phyloP scores from a whole-genome alignment of 2,888 invertebrate genomes.

The Heliconius ethilla region DNA sequence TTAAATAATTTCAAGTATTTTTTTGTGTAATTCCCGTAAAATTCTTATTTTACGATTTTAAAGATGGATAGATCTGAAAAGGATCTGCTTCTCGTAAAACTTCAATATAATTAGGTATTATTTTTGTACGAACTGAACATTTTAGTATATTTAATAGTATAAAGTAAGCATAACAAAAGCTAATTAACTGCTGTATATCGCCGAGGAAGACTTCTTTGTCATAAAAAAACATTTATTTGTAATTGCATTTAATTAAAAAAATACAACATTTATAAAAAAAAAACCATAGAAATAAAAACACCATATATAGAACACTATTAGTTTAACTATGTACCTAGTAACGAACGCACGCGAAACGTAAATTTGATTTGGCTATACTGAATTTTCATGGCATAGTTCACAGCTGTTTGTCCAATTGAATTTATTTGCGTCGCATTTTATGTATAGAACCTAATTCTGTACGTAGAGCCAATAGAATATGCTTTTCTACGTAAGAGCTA shows the following conservation, averaged over 20 bases:
- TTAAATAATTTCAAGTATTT: neutral
- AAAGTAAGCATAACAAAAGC: no score
- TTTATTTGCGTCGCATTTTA: neutral
- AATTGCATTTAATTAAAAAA: neutral
- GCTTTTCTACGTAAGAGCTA: no score
- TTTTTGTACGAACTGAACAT: no score
- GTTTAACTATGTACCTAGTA: neutral
- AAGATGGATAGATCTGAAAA: no score
- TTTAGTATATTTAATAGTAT: no score
- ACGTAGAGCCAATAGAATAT: neutral
- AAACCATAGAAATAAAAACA: neutral
- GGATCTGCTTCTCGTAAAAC: no score
- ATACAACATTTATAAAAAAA: neutral
- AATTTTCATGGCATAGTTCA: constrained; percentile 20
- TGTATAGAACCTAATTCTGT: neutral
- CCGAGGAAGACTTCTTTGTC: no score
- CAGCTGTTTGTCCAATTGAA: constrained; percentile 10
- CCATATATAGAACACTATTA: constrained; percentile 3
- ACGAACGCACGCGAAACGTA: constrained; percentile 16
- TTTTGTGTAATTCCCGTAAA: neutral
- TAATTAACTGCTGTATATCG: no score
- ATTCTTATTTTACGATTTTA: neutral
- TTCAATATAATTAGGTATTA: no score
- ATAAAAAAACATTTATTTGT: no score
- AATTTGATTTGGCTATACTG: constrained; percentile 22